phyloP scores from a whole-genome alignment of 2,888 invertebrate genomes.

The Sesia apiformis region DNA sequence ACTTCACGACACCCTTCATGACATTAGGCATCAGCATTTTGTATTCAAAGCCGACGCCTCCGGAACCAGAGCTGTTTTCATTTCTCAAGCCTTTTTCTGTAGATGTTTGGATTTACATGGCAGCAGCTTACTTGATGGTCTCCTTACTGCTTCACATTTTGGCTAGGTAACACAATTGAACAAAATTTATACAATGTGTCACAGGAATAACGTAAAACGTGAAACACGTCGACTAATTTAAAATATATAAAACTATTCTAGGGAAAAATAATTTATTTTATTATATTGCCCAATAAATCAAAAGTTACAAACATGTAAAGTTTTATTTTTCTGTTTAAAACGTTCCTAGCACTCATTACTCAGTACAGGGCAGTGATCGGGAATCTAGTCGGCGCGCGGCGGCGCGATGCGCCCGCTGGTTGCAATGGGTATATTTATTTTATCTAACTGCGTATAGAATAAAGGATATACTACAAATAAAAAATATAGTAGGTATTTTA shows the following conservation, averaged over 20 bases:
- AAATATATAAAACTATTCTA: too few species aligned
- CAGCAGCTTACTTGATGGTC: conserved; percentile 87
- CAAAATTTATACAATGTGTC: neutral
- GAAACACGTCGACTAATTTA: too few species aligned
- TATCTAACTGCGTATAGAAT: too few species aligned
- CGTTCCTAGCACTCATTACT: too few species aligned
- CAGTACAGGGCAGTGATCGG: too few species aligned
- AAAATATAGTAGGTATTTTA: neutral
- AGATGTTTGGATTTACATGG: conserved; percentile 93
- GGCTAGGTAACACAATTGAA: conserved; percentile 74
- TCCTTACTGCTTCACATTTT: conserved; percentile 87
- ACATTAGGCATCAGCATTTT: conserved; percentile 94
- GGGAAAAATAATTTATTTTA: too few species aligned
- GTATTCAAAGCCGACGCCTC: conserved; percentile 85
- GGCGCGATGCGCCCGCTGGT: too few species aligned
- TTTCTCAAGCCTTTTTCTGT: conserved; percentile 91
- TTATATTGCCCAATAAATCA: too few species aligned
- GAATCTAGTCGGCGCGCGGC: too few species aligned
- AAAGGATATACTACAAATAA: neutral
- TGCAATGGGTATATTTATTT: too few species aligned
- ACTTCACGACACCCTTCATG: conserved; percentile 98
- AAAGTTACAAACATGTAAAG: neutral
- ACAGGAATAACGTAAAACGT: too few species aligned
- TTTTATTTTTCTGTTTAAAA: too few species aligned
- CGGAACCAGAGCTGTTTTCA: conserved; percentile 88